These are phyloP conservation scores for Cochlearius cochlearius DNA, from an alignment of 2,113 vertebrate species.

Conservation along the genomic window DNA sequence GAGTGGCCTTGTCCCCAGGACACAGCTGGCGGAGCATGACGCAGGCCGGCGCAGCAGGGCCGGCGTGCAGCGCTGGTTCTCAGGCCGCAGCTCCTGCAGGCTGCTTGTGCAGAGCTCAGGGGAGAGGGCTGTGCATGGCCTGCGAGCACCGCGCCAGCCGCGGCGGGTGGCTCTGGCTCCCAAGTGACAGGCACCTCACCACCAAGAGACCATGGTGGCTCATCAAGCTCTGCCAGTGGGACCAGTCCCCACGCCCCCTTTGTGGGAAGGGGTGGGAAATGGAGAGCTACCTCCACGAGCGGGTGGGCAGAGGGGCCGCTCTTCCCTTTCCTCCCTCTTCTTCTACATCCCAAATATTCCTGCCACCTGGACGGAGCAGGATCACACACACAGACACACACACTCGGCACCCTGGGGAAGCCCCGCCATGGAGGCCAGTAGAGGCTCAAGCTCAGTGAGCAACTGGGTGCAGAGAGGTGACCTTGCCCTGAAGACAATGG, in stretches of 20 bases:
- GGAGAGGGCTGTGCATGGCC: too few relatives aligned
- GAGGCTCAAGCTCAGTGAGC: not conserved
- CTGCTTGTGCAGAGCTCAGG: not conserved
- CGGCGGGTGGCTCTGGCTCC: not conserved
- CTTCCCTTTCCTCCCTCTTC: not conserved
- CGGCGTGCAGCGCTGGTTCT: fast-evolving
- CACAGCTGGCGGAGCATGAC: fast-evolving
- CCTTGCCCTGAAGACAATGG: not conserved
- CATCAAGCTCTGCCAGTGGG: not conserved
- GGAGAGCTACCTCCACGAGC: not conserved
- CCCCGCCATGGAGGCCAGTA: not conserved
- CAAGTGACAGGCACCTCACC: not conserved
- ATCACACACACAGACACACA: not conserved
- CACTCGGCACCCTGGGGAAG: not conserved
- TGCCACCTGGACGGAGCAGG: not conserved
- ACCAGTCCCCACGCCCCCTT: not conserved
- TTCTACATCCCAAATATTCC: not conserved
- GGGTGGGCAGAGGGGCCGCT: not conserved
- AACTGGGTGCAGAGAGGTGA: not conserved
- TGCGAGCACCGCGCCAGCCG: fast-evolving
- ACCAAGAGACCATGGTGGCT: not conserved
- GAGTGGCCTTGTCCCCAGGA: not conserved
- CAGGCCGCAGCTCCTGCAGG: not conserved
- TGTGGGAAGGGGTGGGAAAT: not conserved
- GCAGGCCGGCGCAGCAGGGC: not conserved